Base-by-base conservation (phyloP, 2,888 invertebrate species). In the Phortica magna region DNA sequence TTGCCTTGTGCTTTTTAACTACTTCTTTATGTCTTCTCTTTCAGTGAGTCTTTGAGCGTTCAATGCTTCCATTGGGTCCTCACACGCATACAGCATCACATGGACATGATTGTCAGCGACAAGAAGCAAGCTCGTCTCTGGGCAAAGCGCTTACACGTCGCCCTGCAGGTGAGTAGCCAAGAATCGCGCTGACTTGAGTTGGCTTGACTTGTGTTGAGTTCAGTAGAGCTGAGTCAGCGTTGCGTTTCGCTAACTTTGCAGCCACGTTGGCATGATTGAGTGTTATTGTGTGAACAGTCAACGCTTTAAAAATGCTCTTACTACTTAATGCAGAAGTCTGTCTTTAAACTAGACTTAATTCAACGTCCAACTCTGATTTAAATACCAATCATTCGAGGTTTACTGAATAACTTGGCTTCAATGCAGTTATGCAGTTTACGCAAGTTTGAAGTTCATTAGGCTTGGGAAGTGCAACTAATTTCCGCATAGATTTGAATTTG, bases 21-120 rank as follows among this genome's bases (percentile, higher is more conserved):
- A 74, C 74, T 12, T 74, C 19, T 76, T 82, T 84, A 78, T 94
- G 85, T 91, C n/a, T 78, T 77, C 78, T 74, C 74, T 84, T 88
- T 57, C 82, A 98, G 98, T 91, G 98, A 99, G 93, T 98, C 99
- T 1, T 94, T 99, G 94, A 96, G 97, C 19, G 95, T 97, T 5
- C 95, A 96, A 80, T 95, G 96, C 86, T 99, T 99, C 92, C 98
- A 99, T 93, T 97, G 97, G 92, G 96, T 98, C 9, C 83, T 92
- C 77, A 92, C 90, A 82, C 89, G 92, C 80, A 91, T 92, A 77
- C 98, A 99, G 92, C 96, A 97, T 84, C 96, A 98, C 92, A 94
- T 98, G 93, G 97, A 98, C 89, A 95, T 96, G 95, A 95, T 98
- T 88, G 92, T 93, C 82, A 94, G 95, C 68, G 98, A 99, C 89